Evolutionary conservation across 1,140 invertebrate species (phyloP).

Genomic region (Drosophila subobscura): DNA sequence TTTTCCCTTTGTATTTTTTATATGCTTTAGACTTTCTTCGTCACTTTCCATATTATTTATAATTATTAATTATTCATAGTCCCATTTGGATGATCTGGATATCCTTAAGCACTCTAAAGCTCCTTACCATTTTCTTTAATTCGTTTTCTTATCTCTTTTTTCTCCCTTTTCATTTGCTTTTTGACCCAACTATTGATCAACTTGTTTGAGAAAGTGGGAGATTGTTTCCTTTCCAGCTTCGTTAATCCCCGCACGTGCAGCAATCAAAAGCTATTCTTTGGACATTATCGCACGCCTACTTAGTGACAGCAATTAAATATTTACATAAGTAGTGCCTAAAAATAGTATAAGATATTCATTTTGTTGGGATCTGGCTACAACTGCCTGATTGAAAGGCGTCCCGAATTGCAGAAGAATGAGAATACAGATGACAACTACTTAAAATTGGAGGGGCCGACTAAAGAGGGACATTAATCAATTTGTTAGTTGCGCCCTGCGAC

Average conservation of each 20-base stretch:
- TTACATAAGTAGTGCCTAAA: slow-evolving; percentile 5
- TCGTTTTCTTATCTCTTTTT: no score
- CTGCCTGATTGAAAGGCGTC: slow-evolving; percentile 30
- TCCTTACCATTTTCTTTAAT: no score
- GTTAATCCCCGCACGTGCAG: not conserved
- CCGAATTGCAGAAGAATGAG: slow-evolving; percentile 21
- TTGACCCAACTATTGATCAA: no score
- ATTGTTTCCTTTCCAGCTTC: slow-evolving; percentile 18
- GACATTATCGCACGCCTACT: slow-evolving; percentile 21
- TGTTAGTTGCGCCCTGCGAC: slow-evolving; percentile 4
- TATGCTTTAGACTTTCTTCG: not conserved
- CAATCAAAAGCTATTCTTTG: slow-evolving; percentile 31
- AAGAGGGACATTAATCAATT: slow-evolving; percentile 36
- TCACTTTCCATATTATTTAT: slow-evolving; percentile 1
- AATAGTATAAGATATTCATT: slow-evolving; percentile 17
- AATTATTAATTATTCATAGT: not conserved
- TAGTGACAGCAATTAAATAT: slow-evolving; percentile 39
- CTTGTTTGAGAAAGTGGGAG: not conserved
- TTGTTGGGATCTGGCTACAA: slow-evolving; percentile 2
- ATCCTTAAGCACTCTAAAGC: no score
- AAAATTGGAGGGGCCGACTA: slow-evolving; percentile 12
- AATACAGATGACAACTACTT: slow-evolving; percentile 3
- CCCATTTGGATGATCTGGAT: no score
- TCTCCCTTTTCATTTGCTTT: not conserved
- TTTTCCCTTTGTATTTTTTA: not conserved